phyloP scores from a whole-genome alignment of 2,113 vertebrate species.

The Xenus cinereus region DNA sequence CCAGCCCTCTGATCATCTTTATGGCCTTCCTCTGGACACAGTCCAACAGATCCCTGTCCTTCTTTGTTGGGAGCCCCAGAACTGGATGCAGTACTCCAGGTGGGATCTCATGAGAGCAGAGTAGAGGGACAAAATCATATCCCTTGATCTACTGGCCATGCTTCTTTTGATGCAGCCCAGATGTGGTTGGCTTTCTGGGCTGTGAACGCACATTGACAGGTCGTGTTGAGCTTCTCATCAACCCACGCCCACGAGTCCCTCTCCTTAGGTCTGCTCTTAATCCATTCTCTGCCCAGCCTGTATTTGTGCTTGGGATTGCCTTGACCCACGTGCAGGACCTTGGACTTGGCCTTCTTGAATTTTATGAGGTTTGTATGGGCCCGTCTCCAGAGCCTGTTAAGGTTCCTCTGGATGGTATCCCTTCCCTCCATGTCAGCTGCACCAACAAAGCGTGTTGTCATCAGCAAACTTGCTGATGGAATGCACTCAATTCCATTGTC shows the following conservation, averaged over 20 bases:
- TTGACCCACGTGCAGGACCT: neutral
- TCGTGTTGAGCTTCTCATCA: neutral
- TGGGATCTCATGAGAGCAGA: neutral
- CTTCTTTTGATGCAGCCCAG: neutral
- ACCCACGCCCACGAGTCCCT: neutral
- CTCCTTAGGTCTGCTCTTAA: neutral
- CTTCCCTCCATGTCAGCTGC: neutral
- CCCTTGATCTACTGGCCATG: neutral
- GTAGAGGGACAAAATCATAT: neutral
- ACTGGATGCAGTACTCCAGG: neutral
- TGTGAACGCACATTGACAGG: neutral
- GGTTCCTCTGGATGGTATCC: neutral
- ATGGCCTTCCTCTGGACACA: neutral
- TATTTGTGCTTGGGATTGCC: neutral
- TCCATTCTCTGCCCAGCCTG: neutral
- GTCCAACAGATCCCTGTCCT: neutral
- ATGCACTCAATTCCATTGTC: neutral
- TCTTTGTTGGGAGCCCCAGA: neutral
- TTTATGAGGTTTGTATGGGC: neutral
- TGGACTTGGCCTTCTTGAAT: neutral
- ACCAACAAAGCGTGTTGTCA: neutral
- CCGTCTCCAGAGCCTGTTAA: neutral
- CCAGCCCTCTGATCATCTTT: neutral
- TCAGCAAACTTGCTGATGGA: neutral
- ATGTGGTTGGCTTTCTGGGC: neutral